A percentile compares a stretch with the other conserved stretches of the same genome.
Conservation (phyloP, 2,888 invertebrate species). For the Conus canariensis region DNA sequence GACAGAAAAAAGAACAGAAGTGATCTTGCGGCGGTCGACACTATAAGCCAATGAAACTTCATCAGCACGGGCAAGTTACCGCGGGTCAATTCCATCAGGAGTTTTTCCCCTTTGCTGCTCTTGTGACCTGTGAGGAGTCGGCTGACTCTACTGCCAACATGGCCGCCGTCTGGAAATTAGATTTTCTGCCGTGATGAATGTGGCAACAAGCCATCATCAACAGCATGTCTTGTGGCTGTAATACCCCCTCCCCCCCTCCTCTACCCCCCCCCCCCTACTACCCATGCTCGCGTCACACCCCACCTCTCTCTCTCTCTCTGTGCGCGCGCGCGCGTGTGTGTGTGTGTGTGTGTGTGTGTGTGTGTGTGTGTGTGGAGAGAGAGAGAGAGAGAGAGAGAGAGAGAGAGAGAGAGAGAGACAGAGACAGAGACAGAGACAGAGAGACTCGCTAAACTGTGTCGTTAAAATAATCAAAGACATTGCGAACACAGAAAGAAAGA, state of each 20-base stretch:
- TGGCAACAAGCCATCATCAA: not conserved
- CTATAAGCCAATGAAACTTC: not conserved
- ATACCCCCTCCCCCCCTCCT: too few relatives aligned
- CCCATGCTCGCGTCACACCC: too few relatives aligned
- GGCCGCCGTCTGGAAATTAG: not conserved
- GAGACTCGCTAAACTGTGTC: too few relatives aligned
- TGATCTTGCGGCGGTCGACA: too few relatives aligned
- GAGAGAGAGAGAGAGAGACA: too few relatives aligned
- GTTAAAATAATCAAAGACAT: not conserved
- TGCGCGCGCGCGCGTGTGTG: not conserved
- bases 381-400: too few relatives aligned
- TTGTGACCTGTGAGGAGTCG: not conserved
- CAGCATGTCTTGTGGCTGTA: not conserved
- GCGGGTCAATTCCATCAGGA: slow-evolving; percentile 2
- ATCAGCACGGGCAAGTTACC: not conserved
- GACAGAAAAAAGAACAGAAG: too few relatives aligned
- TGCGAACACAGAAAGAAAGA: not conserved
- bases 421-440: too few relatives aligned
- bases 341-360: too few relatives aligned
- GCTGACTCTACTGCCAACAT: not conserved
- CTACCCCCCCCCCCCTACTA: too few relatives aligned
- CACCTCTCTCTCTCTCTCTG: not conserved
- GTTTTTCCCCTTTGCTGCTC: not conserved
- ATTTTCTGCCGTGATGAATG: not conserved
- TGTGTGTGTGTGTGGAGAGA: too few relatives aligned